Conservation (phyloP, 2,888 invertebrate species). For the Lasioglossum pauxillum region DNA sequence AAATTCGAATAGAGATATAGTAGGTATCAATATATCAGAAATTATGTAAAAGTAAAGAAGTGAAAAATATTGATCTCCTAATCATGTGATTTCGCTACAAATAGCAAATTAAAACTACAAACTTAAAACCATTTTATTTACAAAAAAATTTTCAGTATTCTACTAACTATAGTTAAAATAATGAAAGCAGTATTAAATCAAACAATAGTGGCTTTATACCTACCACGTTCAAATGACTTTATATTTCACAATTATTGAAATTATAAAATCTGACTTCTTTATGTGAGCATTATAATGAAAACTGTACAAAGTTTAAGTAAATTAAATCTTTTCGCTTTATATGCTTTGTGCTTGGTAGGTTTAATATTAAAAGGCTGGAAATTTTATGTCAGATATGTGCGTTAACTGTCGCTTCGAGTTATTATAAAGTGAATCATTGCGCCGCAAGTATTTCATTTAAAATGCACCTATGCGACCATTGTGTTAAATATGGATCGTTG, state of each 20-base stretch:
- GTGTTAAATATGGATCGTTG: conserved; percentile 59
- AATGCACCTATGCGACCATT: conserved; percentile 39
- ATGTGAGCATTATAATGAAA: not conserved
- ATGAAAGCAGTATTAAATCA: not conserved
- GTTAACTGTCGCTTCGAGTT: conserved; percentile 12
- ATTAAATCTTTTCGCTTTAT: not conserved
- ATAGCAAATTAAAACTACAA: not conserved
- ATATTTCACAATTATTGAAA: not conserved
- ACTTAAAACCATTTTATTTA: not conserved
- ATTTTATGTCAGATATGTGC: conserved; percentile 18
- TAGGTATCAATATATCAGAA: no score
- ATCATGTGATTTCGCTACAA: not conserved
- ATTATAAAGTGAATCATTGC: conserved; percentile 36
- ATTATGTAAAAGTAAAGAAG: no score
- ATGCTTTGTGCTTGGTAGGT: no score
- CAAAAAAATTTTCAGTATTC: not conserved
- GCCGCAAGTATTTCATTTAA: conserved; percentile 41
- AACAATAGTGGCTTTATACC: not conserved
- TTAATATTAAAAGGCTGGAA: not conserved
- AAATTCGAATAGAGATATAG: no score
- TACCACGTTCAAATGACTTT: no score
- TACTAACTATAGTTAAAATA: conserved; percentile 8
- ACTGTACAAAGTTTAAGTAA: conserved; percentile 9
- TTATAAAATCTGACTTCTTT: no score
- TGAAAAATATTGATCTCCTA: not conserved